Conservation (phyloP, 1,140 invertebrate genomes). For the Stegodyphus mimosarum region DNA sequence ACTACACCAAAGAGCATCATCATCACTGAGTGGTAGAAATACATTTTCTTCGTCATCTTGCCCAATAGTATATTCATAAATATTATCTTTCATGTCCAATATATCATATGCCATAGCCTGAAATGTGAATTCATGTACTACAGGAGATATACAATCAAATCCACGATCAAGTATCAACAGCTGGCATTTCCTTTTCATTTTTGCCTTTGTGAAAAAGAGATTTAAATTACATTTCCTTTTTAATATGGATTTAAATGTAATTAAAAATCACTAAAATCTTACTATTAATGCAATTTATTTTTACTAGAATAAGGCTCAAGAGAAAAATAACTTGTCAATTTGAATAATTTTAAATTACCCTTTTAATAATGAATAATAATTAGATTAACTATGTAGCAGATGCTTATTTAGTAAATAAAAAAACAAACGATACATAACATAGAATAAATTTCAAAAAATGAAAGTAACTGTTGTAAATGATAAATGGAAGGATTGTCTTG, state of each 20-base stretch:
- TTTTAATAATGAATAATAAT: too few relatives aligned
- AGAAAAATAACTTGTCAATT: too few relatives aligned
- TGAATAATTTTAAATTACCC: too few relatives aligned
- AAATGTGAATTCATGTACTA: conserved; percentile 50
- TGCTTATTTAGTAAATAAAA: too few relatives aligned
- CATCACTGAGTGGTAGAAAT: conserved; percentile 26
- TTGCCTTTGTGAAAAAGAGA: not conserved
- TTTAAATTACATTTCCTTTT: too few relatives aligned
- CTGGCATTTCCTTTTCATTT: not conserved
- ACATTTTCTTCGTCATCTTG: not conserved
- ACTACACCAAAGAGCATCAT: conserved; percentile 24
- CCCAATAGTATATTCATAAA: conserved; percentile 27
- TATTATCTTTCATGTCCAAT: conserved; percentile 33
- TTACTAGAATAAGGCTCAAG: too few relatives aligned
- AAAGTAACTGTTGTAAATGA: too few relatives aligned
- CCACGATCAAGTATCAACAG: conserved; percentile 42
- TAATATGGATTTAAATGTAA: not conserved
- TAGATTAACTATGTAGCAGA: too few relatives aligned
- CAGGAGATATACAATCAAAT: conserved; percentile 47
- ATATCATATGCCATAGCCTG: conserved; percentile 52
- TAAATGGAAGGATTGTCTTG: too few relatives aligned
- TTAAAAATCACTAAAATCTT: not conserved
- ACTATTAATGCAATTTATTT: not conserved
- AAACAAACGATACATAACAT: too few relatives aligned
- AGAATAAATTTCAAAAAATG: too few relatives aligned